Evolutionary conservation across 2,797 vertebrate species (phyloP).

Genomic region (Cirrhinus molitorella): DNA sequence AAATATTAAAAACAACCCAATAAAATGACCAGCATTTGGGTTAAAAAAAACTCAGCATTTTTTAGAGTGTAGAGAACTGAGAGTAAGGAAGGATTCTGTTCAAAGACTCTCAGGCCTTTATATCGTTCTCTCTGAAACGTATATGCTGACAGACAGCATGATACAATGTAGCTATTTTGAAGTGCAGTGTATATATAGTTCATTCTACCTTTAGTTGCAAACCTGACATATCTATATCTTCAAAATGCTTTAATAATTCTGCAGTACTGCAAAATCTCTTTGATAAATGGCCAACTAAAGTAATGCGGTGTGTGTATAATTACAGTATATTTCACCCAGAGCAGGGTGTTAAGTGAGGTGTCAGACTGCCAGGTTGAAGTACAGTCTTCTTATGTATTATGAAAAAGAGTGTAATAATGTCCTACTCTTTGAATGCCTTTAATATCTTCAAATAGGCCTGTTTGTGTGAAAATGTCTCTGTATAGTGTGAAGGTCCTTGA

Average conservation of each 20-base stretch:
- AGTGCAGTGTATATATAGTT: constrained; percentile 1
- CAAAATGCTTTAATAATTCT: constrained; percentile 25
- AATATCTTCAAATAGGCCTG: constrained; percentile 22
- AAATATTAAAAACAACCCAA: no score
- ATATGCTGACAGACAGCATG: background rate
- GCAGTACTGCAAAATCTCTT: background rate
- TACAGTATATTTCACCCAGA: constrained; percentile 41
- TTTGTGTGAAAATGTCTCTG: constrained; percentile 11
- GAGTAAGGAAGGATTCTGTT: background rate
- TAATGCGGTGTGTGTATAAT: constrained; percentile 41
- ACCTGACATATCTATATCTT: constrained; percentile 30
- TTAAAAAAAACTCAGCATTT: no score
- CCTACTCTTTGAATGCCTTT: constrained; percentile 11
- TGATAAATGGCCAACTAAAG: constrained; percentile 31
- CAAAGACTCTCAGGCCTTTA: background rate
- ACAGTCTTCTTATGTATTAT: constrained; percentile 28
- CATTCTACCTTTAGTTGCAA: background rate
- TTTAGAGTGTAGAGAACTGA: no score
- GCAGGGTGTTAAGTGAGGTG: constrained; percentile 38
- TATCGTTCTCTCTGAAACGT: constrained; percentile 5
- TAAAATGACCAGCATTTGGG: no score
- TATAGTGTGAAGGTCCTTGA: background rate
- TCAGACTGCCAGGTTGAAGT: constrained; percentile 35
- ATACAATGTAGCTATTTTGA: constrained; percentile 19
- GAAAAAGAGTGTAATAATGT: constrained; percentile 1